Percentiles rank a stretch among this genome's conserved stretches.
Conservation (phyloP, 2,888 invertebrate genomes). For the Rotaria magnacalcarata region DNA sequence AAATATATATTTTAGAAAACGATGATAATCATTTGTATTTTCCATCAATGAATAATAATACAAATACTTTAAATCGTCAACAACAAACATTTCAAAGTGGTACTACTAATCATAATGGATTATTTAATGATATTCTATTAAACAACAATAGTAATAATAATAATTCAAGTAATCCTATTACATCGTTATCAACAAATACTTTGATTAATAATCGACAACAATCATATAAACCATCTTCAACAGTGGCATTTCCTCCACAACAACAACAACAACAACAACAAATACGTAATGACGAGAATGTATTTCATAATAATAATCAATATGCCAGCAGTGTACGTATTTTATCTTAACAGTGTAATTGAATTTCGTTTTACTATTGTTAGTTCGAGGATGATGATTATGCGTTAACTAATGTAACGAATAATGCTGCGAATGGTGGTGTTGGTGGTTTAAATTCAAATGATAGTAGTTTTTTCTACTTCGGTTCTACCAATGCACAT, state of each 20-base stretch:
- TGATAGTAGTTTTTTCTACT: slow-evolving; percentile 26
- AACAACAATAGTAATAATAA: too few relatives aligned
- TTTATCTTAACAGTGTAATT: not conserved
- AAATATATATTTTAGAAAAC: not conserved
- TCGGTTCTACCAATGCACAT: not conserved
- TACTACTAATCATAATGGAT: not conserved
- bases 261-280: not conserved
- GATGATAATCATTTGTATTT: not conserved
- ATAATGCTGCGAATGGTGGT: not conserved
- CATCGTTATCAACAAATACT: not conserved
- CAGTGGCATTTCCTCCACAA: not conserved
- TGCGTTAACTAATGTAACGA: not conserved
- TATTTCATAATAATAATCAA: slow-evolving; percentile 2
- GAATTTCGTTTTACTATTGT: too few relatives aligned
- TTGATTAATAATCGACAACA: slow-evolving; percentile 19
- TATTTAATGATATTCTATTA: too few relatives aligned
- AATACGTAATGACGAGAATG: slow-evolving; percentile 22
- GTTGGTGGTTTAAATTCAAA: not conserved
- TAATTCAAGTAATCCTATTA: not conserved
- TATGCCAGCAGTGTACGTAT: not conserved
- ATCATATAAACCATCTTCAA: not conserved
- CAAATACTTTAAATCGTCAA: too few relatives aligned
- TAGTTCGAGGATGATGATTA: slow-evolving; percentile 13
- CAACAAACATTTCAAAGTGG: not conserved
- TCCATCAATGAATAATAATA: too few relatives aligned